phyloP scores from a whole-genome alignment of 2,888 invertebrate species.

The Eueremaeus valkanovi region DNA sequence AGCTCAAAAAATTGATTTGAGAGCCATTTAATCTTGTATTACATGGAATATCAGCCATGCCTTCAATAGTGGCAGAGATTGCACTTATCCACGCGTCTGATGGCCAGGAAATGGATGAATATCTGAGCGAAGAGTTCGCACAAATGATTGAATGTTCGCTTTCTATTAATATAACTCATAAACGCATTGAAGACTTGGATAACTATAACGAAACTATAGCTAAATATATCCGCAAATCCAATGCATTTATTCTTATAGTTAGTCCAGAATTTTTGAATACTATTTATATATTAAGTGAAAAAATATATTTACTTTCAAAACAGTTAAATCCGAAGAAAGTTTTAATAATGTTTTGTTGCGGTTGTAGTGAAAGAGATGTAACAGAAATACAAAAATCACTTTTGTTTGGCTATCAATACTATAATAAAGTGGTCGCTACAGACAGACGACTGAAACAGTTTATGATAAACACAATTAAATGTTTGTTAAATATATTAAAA shows the following conservation, averaged over 20 bases:
- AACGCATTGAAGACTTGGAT: not conserved
- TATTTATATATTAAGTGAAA: not conserved
- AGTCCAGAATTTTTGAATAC: not conserved
- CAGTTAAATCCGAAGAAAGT: not conserved
- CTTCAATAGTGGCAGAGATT: too few species aligned
- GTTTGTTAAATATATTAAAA: not conserved
- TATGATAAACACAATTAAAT: not conserved
- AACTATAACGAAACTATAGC: not conserved
- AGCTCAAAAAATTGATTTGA: too few species aligned
- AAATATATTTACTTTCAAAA: not conserved
- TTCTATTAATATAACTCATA: not conserved
- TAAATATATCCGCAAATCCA: not conserved
- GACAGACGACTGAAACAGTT: not conserved
- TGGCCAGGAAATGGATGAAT: not conserved
- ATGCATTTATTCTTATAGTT: not conserved
- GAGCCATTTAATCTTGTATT: too few species aligned
- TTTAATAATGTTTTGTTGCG: not conserved
- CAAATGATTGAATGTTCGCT: not conserved
- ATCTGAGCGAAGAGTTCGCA: not conserved
- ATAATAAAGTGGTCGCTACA: not conserved
- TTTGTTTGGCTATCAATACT: not conserved
- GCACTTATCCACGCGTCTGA: not conserved
- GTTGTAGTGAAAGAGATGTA: not conserved
- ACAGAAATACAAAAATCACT: not conserved
- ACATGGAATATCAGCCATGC: too few species aligned